These are phyloP conservation scores for Prinia subflava DNA, from an alignment of 2,113 vertebrate species.

Conservation along the genomic window DNA sequence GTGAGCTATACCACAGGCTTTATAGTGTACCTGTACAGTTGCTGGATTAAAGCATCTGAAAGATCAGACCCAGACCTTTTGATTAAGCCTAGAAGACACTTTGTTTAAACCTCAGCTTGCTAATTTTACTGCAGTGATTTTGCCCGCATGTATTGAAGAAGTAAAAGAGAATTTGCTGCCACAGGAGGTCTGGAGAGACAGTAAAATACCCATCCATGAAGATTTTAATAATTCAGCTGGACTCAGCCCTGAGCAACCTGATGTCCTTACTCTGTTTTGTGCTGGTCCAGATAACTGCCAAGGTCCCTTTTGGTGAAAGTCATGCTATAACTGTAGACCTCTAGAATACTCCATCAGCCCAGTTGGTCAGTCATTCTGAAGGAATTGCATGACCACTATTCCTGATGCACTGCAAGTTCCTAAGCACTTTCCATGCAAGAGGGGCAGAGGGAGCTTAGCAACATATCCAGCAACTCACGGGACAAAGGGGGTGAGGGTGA, in stretches of 20 bases:
- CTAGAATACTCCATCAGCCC: accelerated
- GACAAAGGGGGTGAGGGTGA: neutral
- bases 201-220: neutral
- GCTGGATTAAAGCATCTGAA: neutral
- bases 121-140: neutral
- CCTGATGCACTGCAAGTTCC: neutral
- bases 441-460: neutral
- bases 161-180: neutral
- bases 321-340: neutral
- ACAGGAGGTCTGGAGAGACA: neutral
- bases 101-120: neutral
- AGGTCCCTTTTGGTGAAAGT: neutral
- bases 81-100: neutral
- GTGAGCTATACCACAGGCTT: neutral
- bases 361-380: neutral
- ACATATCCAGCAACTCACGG: neutral
- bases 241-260: neutral
- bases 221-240: neutral
- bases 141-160: neutral
- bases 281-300: neutral
- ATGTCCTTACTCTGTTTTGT: neutral
- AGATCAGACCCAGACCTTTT: neutral
- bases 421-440: neutral
- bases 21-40: neutral
- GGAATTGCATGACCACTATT: accelerated